These are phyloP conservation scores for Calameuta idolon DNA, from an alignment of 2,888 invertebrate species.

Conservation along the genomic window DNA sequence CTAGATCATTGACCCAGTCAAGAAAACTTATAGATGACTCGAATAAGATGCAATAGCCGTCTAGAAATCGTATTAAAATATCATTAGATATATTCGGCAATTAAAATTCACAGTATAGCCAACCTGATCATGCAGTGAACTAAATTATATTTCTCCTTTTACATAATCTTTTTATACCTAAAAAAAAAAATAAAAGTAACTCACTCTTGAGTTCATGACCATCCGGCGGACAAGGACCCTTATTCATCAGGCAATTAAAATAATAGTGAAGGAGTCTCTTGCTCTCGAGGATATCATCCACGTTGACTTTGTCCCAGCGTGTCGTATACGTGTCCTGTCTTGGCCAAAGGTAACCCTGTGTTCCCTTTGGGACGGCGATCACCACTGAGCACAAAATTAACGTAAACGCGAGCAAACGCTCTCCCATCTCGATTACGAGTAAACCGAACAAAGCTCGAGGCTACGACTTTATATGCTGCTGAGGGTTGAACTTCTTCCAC, in stretches of 20 bases:
- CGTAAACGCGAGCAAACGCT: slow-evolving; percentile 22
- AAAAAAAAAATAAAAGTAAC: slow-evolving; percentile 56
- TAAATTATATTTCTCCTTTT: background rate
- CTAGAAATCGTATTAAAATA: background rate
- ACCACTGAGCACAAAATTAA: slow-evolving; percentile 20
- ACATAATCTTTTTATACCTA: background rate
- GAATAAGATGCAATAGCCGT: background rate
- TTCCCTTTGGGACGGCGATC: slow-evolving; percentile 14
- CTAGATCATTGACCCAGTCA: background rate
- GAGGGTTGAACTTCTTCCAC: slow-evolving; percentile 18
- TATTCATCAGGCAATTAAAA: slow-evolving; percentile 76
- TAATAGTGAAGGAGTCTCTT: slow-evolving; percentile 78
- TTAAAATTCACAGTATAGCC: background rate
- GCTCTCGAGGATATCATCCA: slow-evolving; percentile 77
- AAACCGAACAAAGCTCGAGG: slow-evolving; percentile 29
- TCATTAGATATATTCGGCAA: background rate
- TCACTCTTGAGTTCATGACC: slow-evolving; percentile 80
- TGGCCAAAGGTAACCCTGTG: slow-evolving; percentile 37
- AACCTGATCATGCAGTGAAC: background rate
- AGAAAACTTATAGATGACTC: background rate
- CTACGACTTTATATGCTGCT: slow-evolving; percentile 29
- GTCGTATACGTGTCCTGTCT: slow-evolving; percentile 62
- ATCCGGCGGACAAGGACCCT: slow-evolving; percentile 79
- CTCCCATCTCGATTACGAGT: slow-evolving; percentile 35
- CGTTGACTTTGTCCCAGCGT: slow-evolving; percentile 78